Conservation (phyloP, 2,797 vertebrate species). For the Tiaroga cobitis region DNA sequence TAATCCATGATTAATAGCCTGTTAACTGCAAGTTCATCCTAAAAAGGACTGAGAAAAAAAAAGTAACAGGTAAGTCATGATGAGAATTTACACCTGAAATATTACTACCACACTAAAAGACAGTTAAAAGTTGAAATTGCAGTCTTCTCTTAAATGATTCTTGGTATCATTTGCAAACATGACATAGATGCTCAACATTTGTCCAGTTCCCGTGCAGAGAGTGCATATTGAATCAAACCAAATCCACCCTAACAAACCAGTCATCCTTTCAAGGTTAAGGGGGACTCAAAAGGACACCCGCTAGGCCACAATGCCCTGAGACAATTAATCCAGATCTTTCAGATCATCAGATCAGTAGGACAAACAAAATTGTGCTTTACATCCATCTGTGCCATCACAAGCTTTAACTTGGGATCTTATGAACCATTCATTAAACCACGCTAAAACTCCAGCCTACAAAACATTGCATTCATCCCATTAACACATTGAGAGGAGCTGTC, state of each 20-base stretch:
- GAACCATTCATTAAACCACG: background rate
- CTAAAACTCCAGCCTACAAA: background rate
- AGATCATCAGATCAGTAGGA: conserved; percentile 18
- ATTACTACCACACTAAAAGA: no score
- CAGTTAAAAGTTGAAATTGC: background rate
- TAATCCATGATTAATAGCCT: background rate
- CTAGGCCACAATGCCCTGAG: background rate
- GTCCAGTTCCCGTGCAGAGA: background rate
- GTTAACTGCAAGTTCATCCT: background rate
- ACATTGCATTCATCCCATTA: background rate
- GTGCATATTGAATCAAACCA: background rate
- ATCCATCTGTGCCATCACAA: conserved; percentile 25
- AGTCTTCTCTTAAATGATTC: background rate
- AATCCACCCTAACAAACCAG: background rate
- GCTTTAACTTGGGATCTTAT: background rate
- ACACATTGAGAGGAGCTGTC: conserved; percentile 30
- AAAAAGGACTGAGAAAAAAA: background rate
- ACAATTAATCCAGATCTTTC: conserved; percentile 47
- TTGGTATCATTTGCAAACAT: background rate
- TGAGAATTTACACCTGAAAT: background rate
- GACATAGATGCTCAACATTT: background rate
- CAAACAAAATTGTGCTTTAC: conserved; percentile 19
- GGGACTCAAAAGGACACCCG: conserved; percentile 17
- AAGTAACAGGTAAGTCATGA: background rate
- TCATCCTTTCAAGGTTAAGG: conserved; percentile 9